Conservation (phyloP, 2,797 vertebrate genomes). For the Saxicola maurus region DNA sequence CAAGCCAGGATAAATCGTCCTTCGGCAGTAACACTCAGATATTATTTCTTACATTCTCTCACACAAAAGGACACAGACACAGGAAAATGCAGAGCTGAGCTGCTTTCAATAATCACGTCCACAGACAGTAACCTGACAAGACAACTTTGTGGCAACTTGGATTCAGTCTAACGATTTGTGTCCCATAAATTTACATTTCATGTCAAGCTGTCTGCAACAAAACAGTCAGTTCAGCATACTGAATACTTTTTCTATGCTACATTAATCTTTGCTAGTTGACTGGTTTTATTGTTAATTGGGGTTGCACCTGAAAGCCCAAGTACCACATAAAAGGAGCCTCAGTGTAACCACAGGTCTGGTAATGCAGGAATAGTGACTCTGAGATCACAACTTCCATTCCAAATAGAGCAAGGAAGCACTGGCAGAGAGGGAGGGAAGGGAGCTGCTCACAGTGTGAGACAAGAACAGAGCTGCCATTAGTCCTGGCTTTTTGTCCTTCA, state of each 20-base stretch:
- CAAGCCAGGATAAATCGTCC: neutral
- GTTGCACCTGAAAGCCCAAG: neutral
- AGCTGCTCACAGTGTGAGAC: neutral
- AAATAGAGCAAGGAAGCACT: neutral
- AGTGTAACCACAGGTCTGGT: neutral
- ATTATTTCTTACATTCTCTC: neutral
- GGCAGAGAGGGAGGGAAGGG: neutral
- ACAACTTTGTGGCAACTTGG: neutral
- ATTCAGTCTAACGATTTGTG: neutral
- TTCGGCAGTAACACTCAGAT: neutral
- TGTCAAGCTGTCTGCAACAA: neutral
- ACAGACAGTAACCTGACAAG: neutral
- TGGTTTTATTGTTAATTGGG: neutral
- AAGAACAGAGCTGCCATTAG: neutral
- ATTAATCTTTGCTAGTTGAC: neutral
- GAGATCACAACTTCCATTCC: neutral
- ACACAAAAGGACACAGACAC: neutral
- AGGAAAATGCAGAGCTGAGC: neutral
- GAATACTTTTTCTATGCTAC: neutral
- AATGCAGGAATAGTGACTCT: accelerated
- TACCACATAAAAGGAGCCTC: neutral
- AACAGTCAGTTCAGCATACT: neutral
- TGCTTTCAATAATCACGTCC: neutral
- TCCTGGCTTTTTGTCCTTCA: neutral
- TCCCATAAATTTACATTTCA: neutral